These are phyloP conservation scores for Varecia variegata DNA, from an alignment of 2,797 vertebrate species.

Conservation along the genomic window DNA sequence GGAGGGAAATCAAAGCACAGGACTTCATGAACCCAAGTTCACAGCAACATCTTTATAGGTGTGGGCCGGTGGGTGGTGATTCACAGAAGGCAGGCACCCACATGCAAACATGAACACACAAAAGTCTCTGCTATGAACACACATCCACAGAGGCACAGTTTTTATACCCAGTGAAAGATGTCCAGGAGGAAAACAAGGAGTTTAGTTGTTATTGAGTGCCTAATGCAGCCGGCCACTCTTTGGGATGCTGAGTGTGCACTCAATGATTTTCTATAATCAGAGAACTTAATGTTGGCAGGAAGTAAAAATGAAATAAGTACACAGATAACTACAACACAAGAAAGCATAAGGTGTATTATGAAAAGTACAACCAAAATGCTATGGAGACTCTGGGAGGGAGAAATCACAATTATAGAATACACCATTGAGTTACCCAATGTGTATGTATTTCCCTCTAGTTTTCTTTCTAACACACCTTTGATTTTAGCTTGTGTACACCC, in stretches of 20 bases:
- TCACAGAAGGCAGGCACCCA: background rate
- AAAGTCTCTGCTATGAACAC: background rate
- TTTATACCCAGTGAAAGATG: background rate
- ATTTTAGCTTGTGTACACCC: background rate
- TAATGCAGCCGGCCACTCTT: background rate
- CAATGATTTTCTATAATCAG: background rate
- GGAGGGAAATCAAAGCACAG: conserved; percentile 13
- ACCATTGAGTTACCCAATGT: background rate
- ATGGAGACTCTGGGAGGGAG: background rate
- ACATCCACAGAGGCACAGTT: background rate
- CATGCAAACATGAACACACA: background rate
- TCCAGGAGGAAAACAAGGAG: background rate
- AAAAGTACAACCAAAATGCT: background rate
- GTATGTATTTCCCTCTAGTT: background rate
- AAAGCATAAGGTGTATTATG: background rate
- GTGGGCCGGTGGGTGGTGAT: background rate
- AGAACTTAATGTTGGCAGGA: background rate
- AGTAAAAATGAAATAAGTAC: background rate
- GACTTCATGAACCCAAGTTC: background rate
- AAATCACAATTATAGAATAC: background rate
- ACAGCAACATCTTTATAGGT: background rate
- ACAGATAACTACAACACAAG: background rate
- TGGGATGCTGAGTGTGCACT: background rate
- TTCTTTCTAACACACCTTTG: background rate
- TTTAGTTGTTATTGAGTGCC: background rate